Conservation (phyloP, 2,888 invertebrate species). For the Nomada hirtipes region DNA sequence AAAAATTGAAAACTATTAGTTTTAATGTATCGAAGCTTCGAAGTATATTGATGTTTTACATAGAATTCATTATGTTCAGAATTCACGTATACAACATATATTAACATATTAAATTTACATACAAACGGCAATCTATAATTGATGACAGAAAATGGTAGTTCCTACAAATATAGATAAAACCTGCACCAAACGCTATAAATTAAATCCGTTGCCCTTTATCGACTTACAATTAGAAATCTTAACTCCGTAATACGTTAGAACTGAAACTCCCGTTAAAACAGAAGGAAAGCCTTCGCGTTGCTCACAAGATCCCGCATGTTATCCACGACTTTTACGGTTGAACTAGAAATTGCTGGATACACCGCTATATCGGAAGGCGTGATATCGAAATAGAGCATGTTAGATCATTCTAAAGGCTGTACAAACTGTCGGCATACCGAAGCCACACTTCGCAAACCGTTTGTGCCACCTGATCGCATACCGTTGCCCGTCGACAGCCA, state of each 20-base stretch:
- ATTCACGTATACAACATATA: no score
- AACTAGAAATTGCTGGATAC: background rate
- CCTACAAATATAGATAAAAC: no score
- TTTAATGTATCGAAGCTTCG: no score
- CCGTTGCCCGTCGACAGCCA: conserved; percentile 71
- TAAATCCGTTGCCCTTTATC: no score
- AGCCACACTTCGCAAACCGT: conserved; percentile 74
- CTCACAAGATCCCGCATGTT: background rate
- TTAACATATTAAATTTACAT: no score
- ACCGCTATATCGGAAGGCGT: background rate
- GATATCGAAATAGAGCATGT: conserved; percentile 22
- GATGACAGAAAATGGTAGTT: no score
- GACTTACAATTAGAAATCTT: background rate
- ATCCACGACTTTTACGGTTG: background rate
- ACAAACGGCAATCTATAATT: no score
- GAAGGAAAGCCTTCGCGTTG: background rate
- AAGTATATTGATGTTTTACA: no score
- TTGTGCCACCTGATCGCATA: conserved; percentile 77
- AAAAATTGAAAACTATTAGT: no score
- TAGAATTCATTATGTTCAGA: no score
- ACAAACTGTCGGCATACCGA: conserved; percentile 71
- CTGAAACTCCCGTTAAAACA: background rate
- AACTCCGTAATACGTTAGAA: background rate
- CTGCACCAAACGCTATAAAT: no score
- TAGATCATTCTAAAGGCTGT: conserved; percentile 52